Evolutionary conservation across 2,888 invertebrate genomes (phyloP).

Genomic region (Diploptera punctata): DNA sequence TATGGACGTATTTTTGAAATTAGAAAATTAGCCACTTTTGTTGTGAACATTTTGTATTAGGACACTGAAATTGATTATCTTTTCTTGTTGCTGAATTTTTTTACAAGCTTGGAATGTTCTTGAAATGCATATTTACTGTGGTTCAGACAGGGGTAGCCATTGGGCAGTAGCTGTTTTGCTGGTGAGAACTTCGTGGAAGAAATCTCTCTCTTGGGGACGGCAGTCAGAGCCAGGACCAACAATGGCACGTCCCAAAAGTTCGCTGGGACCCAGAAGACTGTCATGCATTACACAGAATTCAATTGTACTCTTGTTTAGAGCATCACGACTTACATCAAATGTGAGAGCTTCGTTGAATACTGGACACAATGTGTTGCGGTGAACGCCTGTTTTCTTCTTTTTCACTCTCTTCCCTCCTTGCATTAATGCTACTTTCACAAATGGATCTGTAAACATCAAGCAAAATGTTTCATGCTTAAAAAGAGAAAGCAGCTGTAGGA

Average conservation of each 20-base stretch:
- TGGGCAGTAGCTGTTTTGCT: conserved; percentile 65
- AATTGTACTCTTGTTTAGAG: conserved; percentile 61
- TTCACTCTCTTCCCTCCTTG: conserved; percentile 57
- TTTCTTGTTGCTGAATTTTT: too few species aligned
- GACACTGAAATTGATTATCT: too few species aligned
- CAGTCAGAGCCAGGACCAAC: conserved; percentile 59
- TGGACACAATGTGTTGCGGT: conserved; percentile 58
- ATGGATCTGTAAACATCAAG: conserved; percentile 58
- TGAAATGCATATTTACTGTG: conserved; percentile 33
- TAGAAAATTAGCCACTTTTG: too few species aligned
- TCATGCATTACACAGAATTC: conserved; percentile 68
- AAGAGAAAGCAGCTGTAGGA: too few species aligned
- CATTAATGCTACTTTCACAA: conserved; percentile 58
- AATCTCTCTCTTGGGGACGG: conserved; percentile 57
- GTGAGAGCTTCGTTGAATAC: conserved; percentile 62
- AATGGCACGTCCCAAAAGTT: conserved; percentile 61
- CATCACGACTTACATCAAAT: conserved; percentile 60
- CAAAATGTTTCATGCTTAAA: too few species aligned
- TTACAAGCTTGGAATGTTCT: too few species aligned
- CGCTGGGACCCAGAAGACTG: conserved; percentile 65
- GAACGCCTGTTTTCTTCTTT: conserved; percentile 59
- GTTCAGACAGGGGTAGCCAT: conserved; percentile 63
- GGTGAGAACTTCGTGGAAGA: conserved; percentile 63
- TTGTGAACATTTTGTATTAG: too few species aligned
- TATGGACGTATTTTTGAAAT: too few species aligned